phyloP scores from a whole-genome alignment of 1,140 invertebrate genomes.

The Anthonomus grandis region DNA sequence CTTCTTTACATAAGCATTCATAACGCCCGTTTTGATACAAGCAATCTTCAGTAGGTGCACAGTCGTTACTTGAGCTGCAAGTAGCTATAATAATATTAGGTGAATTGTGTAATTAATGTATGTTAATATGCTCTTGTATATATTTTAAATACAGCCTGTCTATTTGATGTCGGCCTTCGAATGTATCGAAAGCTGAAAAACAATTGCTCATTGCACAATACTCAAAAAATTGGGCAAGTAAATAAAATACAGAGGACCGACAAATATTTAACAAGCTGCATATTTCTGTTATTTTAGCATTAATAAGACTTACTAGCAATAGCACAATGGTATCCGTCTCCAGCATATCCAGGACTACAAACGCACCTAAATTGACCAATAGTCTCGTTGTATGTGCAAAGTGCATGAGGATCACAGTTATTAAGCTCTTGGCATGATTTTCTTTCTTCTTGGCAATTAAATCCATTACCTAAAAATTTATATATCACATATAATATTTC shows the following conservation, averaged over 20 bases:
- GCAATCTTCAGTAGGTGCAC: slow-evolving; percentile 75
- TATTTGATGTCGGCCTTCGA: too few species aligned
- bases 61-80: slow-evolving; percentile 67
- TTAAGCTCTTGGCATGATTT: slow-evolving; percentile 62
- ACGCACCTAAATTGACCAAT: slow-evolving; percentile 67
- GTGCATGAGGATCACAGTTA: slow-evolving; percentile 72
- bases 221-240: neutral
- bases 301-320: slow-evolving; percentile 13
- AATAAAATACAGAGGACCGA: neutral
- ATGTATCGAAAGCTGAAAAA: too few species aligned
- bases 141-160: too few species aligned
- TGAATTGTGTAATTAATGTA: too few species aligned
- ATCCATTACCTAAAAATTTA: slow-evolving; percentile 69
- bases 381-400: slow-evolving; percentile 64
- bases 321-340: slow-evolving; percentile 67
- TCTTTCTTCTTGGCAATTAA: slow-evolving; percentile 63
- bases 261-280: too few species aligned
- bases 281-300: too few species aligned
- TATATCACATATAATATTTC: too few species aligned
- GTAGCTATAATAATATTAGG: too few species aligned
- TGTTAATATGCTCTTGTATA: too few species aligned
- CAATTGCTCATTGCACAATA: neutral
- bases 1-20: slow-evolving; percentile 66
- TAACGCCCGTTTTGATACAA: slow-evolving; percentile 48
- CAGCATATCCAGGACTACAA: slow-evolving; percentile 75